Conservation (phyloP, 1,140 invertebrate species). For the Drosophila auraria region DNA sequence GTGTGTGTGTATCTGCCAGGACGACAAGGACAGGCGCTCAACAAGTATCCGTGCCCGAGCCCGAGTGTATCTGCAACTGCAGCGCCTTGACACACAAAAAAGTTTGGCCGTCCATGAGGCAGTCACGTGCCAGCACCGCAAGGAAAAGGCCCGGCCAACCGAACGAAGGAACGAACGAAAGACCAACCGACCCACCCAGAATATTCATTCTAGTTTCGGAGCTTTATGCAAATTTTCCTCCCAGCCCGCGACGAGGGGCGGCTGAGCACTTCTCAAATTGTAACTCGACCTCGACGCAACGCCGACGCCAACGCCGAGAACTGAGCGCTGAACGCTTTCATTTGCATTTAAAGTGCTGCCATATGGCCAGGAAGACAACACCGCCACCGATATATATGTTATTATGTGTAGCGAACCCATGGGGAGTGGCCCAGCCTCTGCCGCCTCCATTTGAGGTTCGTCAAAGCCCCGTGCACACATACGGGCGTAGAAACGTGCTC, state of each 20-base stretch:
- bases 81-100: conserved; percentile 76
- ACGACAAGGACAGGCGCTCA: conserved; percentile 67
- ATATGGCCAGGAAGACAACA: conserved; percentile 68
- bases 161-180: neutral
- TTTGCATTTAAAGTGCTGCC: conserved; percentile 83
- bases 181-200: conserved; percentile 24
- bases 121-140: conserved; percentile 61
- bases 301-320: conserved; percentile 62
- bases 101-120: conserved; percentile 53
- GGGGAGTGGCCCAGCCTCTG: conserved; percentile 14
- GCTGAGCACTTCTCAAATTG: conserved; percentile 67
- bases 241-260: conserved; percentile 16
- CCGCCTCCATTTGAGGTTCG: conserved; percentile 8
- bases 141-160: conserved; percentile 70
- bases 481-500: conserved; percentile 24
- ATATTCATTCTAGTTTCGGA: conserved; percentile 71
- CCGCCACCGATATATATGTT: conserved; percentile 4
- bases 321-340: conserved; percentile 60
- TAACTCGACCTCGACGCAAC: conserved; percentile 75
- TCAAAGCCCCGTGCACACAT: conserved; percentile 26
- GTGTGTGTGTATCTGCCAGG: conserved; percentile 19
- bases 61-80: conserved; percentile 51
- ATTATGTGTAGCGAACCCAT: neutral
- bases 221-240: conserved; percentile 73
- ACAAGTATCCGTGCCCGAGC: conserved; percentile 61